Percentiles rank a stretch among this genome's conserved stretches.
phyloP scores from a whole-genome alignment of 2,113 vertebrate genomes.

The Craseonycteris thonglongyai region DNA sequence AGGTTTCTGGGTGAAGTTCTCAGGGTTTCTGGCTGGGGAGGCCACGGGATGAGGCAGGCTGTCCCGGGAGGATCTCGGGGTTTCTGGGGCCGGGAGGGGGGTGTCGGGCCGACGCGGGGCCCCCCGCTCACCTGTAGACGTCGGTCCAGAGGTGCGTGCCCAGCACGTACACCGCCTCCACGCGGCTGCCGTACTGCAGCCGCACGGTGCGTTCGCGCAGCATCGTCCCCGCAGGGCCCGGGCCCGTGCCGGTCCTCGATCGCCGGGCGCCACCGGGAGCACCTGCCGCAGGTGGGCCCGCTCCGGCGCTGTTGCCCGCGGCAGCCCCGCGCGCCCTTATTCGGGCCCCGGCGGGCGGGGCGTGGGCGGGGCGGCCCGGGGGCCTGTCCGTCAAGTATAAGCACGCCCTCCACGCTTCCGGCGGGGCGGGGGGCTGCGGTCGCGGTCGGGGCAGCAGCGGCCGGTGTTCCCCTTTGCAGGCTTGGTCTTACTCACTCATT shows the following conservation, averaged over 20 bases:
- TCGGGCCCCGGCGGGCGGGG: background rate
- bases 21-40: background rate
- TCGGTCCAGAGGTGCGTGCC: constrained; percentile 69
- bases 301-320: too few species aligned
- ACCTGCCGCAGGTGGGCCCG: constrained; percentile 41
- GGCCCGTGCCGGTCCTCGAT: accelerated
- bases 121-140: constrained; percentile 69
- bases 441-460: background rate
- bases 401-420: background rate
- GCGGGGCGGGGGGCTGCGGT: too few species aligned
- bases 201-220: constrained; percentile 73
- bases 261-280: accelerated
- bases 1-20: background rate
- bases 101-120: accelerated
- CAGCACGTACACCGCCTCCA: constrained; percentile 79
- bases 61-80: too few species aligned
- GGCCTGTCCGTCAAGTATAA: accelerated
- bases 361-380: background rate
- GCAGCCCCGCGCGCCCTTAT: background rate
- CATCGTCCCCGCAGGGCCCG: constrained; percentile 48
- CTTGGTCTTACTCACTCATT: background rate
- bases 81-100: too few species aligned
- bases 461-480: too few species aligned
- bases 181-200: constrained; percentile 78
- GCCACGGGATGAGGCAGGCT: background rate